Conservation (phyloP, 2,888 invertebrate genomes). For the Pristionchus exspectatus region DNA sequence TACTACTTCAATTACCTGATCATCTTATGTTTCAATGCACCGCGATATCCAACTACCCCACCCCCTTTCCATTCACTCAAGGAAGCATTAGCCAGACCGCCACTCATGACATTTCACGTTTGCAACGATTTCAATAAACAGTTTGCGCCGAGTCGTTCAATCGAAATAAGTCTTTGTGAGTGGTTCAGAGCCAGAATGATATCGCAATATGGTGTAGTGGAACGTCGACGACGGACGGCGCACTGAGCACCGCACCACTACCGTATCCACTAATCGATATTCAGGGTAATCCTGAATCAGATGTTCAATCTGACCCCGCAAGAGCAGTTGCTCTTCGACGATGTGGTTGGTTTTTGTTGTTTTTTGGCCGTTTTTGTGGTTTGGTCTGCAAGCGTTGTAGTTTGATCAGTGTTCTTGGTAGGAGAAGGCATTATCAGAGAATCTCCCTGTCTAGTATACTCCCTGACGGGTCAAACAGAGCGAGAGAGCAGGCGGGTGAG, state of each 20-base stretch:
- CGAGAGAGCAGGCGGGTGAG: too few species aligned
- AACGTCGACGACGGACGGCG: background rate
- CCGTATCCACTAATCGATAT: background rate
- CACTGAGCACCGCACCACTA: background rate
- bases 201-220: background rate
- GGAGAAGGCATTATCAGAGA: background rate
- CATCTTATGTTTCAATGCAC: background rate
- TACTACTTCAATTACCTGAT: background rate
- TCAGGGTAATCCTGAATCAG: background rate
- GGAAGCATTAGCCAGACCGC: background rate
- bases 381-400: too few species aligned
- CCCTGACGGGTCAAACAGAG: too few species aligned
- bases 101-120: background rate
- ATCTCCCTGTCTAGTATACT: too few species aligned
- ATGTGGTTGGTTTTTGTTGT: conserved; percentile 1
- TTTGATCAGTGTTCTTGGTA: background rate
- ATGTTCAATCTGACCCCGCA: background rate
- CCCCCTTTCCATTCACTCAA: background rate
- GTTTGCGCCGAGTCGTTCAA: background rate
- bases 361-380: background rate
- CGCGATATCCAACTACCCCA: background rate
- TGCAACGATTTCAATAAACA: background rate
- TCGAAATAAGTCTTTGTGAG: background rate
- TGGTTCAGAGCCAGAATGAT: background rate
- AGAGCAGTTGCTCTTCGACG: conserved; percentile 17